A percentile compares a stretch with the other conserved stretches of the same genome.
These are phyloP conservation scores for Ariolimax columbianus DNA, from an alignment of 2,888 invertebrate genomes.

Conservation along the genomic window DNA sequence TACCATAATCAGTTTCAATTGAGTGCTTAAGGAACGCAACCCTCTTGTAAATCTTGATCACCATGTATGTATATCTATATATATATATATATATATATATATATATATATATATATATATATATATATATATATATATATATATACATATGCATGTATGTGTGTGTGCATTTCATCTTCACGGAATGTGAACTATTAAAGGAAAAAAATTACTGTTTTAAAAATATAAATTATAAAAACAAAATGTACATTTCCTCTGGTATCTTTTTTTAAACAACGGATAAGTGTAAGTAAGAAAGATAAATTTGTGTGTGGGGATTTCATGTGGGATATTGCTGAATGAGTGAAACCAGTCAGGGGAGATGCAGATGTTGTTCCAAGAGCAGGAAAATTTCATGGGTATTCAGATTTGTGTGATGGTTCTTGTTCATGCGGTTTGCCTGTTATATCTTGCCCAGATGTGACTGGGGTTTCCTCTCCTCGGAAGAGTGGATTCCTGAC, in stretches of 20 bases:
- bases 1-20: too few species aligned
- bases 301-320: not conserved
- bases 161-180: too few species aligned
- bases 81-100: too few species aligned
- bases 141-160: too few species aligned
- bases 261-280: not conserved
- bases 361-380: not conserved
- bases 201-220: too few species aligned
- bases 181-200: too few species aligned
- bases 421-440: slow-evolving; percentile 31
- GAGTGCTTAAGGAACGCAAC: too few species aligned
- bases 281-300: not conserved
- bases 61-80: too few species aligned
- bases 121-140: too few species aligned
- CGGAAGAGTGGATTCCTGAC: slow-evolving; percentile 95
- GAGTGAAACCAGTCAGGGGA: not conserved
- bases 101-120: too few species aligned
- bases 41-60: too few species aligned
- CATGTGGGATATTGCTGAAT: not conserved
- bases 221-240: too few species aligned
- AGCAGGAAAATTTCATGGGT: not conserved
- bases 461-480: slow-evolving; percentile 70
- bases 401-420: not conserved
- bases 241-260: not conserved
- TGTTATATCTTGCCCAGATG: slow-evolving; percentile 55